phyloP scores from a whole-genome alignment of 2,888 invertebrate genomes.

The Micoletzkya japonica region DNA sequence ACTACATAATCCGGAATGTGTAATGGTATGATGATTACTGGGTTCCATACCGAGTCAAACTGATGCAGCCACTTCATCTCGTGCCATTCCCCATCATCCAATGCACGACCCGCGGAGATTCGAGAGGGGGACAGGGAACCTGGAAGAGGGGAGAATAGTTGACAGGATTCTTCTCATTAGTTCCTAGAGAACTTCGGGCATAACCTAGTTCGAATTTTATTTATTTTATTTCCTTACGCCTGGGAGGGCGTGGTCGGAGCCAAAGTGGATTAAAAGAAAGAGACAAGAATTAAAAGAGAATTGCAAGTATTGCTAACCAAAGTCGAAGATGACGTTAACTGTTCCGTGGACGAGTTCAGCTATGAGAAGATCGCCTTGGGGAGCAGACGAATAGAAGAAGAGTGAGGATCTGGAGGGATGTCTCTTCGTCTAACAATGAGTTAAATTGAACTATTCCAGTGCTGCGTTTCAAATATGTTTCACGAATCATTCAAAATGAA shows the following conservation, averaged over 20 bases:
- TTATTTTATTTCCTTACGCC: not conserved
- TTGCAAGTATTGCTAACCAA: slow-evolving; percentile 37
- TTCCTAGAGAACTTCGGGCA: no score
- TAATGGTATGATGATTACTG: no score
- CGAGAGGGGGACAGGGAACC: slow-evolving; percentile 45
- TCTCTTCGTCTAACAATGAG: not conserved
- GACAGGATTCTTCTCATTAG: no score
- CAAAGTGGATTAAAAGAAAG: not conserved
- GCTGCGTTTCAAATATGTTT: not conserved
- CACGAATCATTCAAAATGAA: not conserved
- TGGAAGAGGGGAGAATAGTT: slow-evolving; percentile 24
- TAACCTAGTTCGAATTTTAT: no score
- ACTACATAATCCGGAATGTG: no score
- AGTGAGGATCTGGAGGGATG: slow-evolving; percentile 12
- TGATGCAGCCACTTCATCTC: slow-evolving; percentile 59
- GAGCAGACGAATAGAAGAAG: slow-evolving; percentile 37
- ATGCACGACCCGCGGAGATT: slow-evolving; percentile 55
- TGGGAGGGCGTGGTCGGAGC: not conserved
- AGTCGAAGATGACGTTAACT: slow-evolving; percentile 58
- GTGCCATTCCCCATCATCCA: slow-evolving; percentile 62
- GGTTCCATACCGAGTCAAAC: slow-evolving; percentile 57
- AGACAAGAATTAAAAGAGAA: not conserved
- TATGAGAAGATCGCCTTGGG: slow-evolving; percentile 60
- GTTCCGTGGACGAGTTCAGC: slow-evolving; percentile 58
- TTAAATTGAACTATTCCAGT: not conserved